Base-by-base conservation (phyloP, 2,113 vertebrate genomes). In the Axis porcinus region DNA sequence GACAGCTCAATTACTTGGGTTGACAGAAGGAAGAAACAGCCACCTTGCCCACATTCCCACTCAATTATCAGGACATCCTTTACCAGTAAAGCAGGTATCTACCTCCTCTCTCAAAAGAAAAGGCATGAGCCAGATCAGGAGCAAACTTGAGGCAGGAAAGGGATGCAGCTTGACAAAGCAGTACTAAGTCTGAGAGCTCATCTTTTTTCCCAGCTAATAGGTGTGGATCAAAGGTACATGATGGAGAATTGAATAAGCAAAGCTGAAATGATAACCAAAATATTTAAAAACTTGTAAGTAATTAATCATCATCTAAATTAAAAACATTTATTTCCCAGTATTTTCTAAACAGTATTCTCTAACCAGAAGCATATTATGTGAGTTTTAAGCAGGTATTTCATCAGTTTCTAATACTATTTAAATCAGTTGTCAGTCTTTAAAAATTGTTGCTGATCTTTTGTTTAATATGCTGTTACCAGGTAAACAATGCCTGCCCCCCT, bases 1-100 rank as follows among this genome's bases (percentile, higher is more conserved):
- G 95, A 94, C 95, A 95, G 79, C 82, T 95, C 95, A 81, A 27
- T 96, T 96, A 84, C 74, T 58, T 67, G 64, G 40, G 70, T 84
- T 85, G 90, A 62, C 11, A 21, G 89, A 74, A 89, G 94, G 95
- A 95, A 95, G 86, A 83, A 74, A 17, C 12, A 81, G 91, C 78
- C 88, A 88, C 78, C 25, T 27, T 67, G 83, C 36, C 74, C 92
- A 85, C 89, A 58, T 93, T 95, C 93, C 62, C 28, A 28, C 89
- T 79, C 25, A 0, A 2, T 64, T 47, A 74, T 82, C 87, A 89
- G 94, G 21, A 67, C 12, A 86, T 88, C 17, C 40, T 54, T 93
- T 86, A n/a, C 40, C 82, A 83, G 58, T 30, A 28, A 81, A 89
- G 33, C 52, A 86, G 27, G 64, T 7, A 23, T 40, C 83, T 70